A percentile compares a stretch with the other conserved stretches of the same genome.
Conservation (phyloP, 2,888 invertebrate species). For the Hirtodrosophila cameraria region DNA sequence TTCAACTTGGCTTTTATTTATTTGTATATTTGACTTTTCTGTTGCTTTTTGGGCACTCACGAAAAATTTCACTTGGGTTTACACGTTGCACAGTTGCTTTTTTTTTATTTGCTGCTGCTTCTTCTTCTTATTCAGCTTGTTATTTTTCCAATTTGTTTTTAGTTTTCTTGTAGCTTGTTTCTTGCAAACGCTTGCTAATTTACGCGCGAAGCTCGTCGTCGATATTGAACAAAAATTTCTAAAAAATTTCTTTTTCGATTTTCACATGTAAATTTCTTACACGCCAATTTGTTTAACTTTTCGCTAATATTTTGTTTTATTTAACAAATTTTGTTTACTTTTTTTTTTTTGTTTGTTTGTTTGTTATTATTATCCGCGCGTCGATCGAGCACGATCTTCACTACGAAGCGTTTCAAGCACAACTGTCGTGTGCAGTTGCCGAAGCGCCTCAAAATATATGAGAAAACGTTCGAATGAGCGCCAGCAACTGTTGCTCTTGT, state of each 20-base stretch:
- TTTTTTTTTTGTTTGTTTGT: constrained; percentile 22
- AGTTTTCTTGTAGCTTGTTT: constrained; percentile 59
- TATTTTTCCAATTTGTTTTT: constrained; percentile 50
- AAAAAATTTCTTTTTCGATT: constrained; percentile 63
- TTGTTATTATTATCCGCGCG: constrained; percentile 42
- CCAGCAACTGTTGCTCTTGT: constrained; percentile 40
- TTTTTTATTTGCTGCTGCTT: constrained; percentile 8
- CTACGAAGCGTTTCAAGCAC: constrained; percentile 83
- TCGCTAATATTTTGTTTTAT: constrained; percentile 21
- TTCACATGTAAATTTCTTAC: constrained; percentile 30
- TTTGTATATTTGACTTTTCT: constrained; percentile 18
- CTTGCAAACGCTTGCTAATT: constrained; percentile 78
- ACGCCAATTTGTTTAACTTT: constrained; percentile 31
- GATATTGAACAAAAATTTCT: constrained; percentile 52
- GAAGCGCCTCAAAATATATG: constrained; percentile 67
- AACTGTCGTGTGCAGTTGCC: constrained; percentile 78
- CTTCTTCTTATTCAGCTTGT: constrained; percentile 33
- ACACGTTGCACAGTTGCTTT: constrained; percentile 47
- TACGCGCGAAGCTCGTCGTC: constrained; percentile 67
- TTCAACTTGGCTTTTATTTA: constrained; percentile 23
- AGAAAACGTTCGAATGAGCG: constrained; percentile 34
- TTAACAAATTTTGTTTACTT: constrained; percentile 20
- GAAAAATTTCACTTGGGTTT: constrained; percentile 65
- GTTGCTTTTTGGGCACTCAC: constrained; percentile 28
- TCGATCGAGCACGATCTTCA: constrained; percentile 79